phyloP scores from a whole-genome alignment of 1,140 invertebrate genomes.

The Lerema accius region DNA sequence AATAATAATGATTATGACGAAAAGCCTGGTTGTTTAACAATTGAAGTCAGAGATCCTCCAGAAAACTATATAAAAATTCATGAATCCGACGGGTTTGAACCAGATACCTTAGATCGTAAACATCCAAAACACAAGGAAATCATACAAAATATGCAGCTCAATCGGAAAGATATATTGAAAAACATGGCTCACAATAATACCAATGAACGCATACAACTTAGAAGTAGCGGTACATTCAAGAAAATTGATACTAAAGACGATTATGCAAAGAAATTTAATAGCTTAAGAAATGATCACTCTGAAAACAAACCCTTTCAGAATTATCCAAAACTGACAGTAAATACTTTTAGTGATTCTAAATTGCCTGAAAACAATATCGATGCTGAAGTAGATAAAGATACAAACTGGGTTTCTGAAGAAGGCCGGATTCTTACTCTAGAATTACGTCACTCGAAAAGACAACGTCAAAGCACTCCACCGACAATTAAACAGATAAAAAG shows the following conservation, averaged over 20 bases:
- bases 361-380: slow-evolving; percentile 50
- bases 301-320: slow-evolving; percentile 77
- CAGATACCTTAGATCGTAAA: slow-evolving; percentile 92
- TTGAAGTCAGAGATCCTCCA: slow-evolving; percentile 90
- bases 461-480: slow-evolving; percentile 83
- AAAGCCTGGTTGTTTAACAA: slow-evolving; percentile 88
- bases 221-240: slow-evolving; percentile 85
- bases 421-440: slow-evolving; percentile 85
- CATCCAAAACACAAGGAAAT: slow-evolving; percentile 84
- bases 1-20: slow-evolving; percentile 82
- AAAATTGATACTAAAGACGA: slow-evolving; percentile 71
- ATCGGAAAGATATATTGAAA: slow-evolving; percentile 67
- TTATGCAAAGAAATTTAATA: slow-evolving; percentile 84
- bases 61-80: slow-evolving; percentile 87
- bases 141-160: slow-evolving; percentile 65
- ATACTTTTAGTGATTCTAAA: slow-evolving; percentile 54
- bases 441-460: slow-evolving; percentile 87
- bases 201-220: slow-evolving; percentile 80
- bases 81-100: slow-evolving; percentile 90
- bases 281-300: slow-evolving; percentile 89
- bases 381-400: slow-evolving; percentile 55
- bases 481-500: slow-evolving; percentile 74
- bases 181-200: slow-evolving; percentile 83
- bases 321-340: slow-evolving; percentile 52
- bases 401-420: slow-evolving; percentile 76